These are phyloP conservation scores for Hemiprocne comata DNA, from an alignment of 2,113 vertebrate genomes.

Conservation along the genomic window DNA sequence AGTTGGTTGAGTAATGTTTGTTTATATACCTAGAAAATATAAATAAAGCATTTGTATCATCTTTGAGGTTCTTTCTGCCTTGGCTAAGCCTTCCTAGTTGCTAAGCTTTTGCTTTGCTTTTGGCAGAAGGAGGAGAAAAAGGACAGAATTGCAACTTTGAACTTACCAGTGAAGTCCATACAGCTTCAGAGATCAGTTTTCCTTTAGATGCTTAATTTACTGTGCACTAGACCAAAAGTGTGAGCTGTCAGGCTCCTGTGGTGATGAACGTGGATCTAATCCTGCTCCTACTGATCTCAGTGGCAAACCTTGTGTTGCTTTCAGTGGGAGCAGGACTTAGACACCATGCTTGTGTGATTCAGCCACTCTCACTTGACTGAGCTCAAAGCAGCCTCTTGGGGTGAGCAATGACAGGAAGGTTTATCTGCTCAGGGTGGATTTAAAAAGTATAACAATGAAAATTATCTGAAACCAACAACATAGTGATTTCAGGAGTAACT, in stretches of 20 bases:
- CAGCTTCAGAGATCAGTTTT: neutral
- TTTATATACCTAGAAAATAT: neutral
- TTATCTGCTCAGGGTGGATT: neutral
- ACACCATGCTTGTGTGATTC: rapidly evolving
- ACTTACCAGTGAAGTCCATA: neutral
- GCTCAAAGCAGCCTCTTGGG: neutral
- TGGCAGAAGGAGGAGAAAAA: neutral
- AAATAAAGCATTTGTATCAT: neutral
- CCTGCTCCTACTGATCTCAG: neutral
- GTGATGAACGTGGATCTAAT: neutral
- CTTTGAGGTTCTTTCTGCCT: neutral
- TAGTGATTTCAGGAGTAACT: neutral
- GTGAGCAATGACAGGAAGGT: neutral
- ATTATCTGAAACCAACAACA: neutral
- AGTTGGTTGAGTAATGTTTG: neutral
- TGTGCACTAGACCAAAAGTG: neutral
- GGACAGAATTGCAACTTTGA: neutral
- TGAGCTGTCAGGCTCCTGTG: neutral
- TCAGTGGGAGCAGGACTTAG: neutral
- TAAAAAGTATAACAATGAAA: neutral
- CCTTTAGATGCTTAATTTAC: conserved; percentile 9
- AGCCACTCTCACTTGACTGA: neutral
- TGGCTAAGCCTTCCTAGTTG: neutral
- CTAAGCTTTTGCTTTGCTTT: neutral
- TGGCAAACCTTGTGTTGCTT: neutral